A percentile compares a stretch with the other conserved stretches of the same genome.
phyloP scores from a whole-genome alignment of 2,888 invertebrate genomes.

The Tetanocera ferruginea region DNA sequence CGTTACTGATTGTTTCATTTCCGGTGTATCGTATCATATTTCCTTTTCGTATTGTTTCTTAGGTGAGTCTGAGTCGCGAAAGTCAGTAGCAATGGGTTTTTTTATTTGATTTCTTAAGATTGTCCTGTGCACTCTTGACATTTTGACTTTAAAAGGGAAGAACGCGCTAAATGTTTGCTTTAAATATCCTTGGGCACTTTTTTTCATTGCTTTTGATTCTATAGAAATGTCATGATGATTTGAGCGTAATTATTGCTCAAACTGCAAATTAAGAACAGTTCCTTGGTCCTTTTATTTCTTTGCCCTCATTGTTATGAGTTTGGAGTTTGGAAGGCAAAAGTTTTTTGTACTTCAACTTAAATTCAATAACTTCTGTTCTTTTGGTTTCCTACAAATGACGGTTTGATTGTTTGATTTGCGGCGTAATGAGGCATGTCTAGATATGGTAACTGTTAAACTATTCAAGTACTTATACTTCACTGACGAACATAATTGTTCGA shows the following conservation, averaged over 20 bases:
- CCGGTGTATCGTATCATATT: slow-evolving; percentile 34
- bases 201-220: not conserved
- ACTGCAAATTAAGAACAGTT: slow-evolving; percentile 26
- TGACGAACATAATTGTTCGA: not conserved
- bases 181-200: slow-evolving; percentile 13
- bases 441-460: slow-evolving; percentile 17
- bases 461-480: not conserved
- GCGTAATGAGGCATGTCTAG: not conserved
- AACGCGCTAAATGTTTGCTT: slow-evolving; percentile 18
- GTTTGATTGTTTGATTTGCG: not conserved
- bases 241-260: slow-evolving; percentile 21
- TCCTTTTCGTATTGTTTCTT: slow-evolving; percentile 1
- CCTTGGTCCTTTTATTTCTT: slow-evolving; percentile 16
- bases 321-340: not conserved
- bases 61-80: not conserved
- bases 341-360: not conserved
- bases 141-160: slow-evolving; percentile 21
- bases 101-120: not conserved
- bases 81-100: not conserved
- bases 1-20: slow-evolving; percentile 26
- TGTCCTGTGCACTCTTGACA: slow-evolving; percentile 12
- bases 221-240: not conserved
- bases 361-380: slow-evolving; percentile 26
- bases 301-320: slow-evolving; percentile 15
- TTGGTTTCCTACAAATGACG: not conserved